Evolutionary conservation across 2,888 invertebrate genomes (phyloP).

Genomic region (Allygus modestus): DNA sequence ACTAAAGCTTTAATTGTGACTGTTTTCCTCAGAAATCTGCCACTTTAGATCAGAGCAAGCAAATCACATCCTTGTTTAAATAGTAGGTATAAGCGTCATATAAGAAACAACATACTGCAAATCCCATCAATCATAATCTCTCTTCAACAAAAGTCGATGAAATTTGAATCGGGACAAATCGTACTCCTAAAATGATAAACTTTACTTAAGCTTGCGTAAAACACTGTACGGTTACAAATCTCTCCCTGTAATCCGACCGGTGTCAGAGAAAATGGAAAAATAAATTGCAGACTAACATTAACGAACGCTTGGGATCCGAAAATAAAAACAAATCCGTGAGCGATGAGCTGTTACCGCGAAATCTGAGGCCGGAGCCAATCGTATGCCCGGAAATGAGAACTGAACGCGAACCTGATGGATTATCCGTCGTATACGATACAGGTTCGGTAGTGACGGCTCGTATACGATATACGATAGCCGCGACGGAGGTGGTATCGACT

Average conservation of each 20-base stretch:
- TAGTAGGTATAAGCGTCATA: no score
- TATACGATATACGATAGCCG: no score
- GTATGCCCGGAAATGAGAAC: conserved; percentile 22
- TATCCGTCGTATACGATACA: conserved; percentile 17
- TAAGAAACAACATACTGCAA: no score
- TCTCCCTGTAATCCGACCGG: conserved; percentile 22
- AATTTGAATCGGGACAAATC: neutral
- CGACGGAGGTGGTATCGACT: no score
- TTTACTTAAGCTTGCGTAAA: conserved; percentile 25
- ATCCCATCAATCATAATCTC: no score
- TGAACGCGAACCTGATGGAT: conserved; percentile 35
- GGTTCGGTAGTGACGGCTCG: neutral
- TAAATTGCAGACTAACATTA: conserved; percentile 55
- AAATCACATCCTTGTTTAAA: no score
- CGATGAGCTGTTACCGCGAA: conserved; percentile 48
- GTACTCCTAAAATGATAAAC: neutral
- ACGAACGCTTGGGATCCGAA: conserved; percentile 25
- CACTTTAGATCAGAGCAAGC: no score
- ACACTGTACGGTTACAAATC: conserved; percentile 27
- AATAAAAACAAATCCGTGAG: conserved; percentile 43
- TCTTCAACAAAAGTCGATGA: no score
- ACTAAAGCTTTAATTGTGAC: no score
- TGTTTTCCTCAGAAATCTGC: no score
- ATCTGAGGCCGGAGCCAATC: conserved; percentile 39
- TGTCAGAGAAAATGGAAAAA: conserved; percentile 54